These are phyloP conservation scores for Pristionchus mayeri DNA, from an alignment of 2,888 invertebrate species.

Conservation along the genomic window DNA sequence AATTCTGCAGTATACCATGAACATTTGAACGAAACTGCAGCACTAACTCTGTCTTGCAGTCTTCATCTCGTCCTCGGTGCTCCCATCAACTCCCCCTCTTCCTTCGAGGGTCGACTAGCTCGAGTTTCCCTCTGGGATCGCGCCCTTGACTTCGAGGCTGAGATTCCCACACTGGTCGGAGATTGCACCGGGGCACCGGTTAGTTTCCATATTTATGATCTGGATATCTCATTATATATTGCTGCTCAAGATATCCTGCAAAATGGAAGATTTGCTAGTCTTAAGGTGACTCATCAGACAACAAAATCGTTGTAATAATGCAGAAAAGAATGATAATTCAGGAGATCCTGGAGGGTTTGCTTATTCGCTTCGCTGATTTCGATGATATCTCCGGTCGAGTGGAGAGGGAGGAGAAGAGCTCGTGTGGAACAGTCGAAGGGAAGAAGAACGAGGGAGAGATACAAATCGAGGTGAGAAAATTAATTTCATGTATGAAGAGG, in stretches of 20 bases:
- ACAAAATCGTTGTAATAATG: too few relatives aligned
- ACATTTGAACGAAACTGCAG: background rate
- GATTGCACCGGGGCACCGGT: conserved; percentile 70
- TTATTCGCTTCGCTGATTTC: conserved; percentile 94
- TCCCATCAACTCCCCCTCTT: background rate
- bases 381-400: conserved; percentile 81
- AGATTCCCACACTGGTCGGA: conserved; percentile 72
- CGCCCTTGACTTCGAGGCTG: conserved; percentile 87
- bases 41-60: conserved; percentile 45
- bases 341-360: conserved; percentile 88
- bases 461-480: background rate
- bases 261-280: too few relatives aligned
- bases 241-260: too few relatives aligned
- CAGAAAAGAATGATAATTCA: too few relatives aligned
- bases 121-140: conserved; percentile 95
- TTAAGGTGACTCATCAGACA: too few relatives aligned
- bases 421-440: conserved; percentile 86
- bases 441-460: conserved; percentile 14
- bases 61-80: conserved; percentile 73
- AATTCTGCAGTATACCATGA: background rate
- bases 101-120: conserved; percentile 85
- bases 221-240: too few relatives aligned
- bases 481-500: too few relatives aligned
- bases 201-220: background rate
- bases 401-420: conserved; percentile 82